Base-by-base conservation (phyloP, 1,140 invertebrate species). In the Drosophila sp. region DNA sequence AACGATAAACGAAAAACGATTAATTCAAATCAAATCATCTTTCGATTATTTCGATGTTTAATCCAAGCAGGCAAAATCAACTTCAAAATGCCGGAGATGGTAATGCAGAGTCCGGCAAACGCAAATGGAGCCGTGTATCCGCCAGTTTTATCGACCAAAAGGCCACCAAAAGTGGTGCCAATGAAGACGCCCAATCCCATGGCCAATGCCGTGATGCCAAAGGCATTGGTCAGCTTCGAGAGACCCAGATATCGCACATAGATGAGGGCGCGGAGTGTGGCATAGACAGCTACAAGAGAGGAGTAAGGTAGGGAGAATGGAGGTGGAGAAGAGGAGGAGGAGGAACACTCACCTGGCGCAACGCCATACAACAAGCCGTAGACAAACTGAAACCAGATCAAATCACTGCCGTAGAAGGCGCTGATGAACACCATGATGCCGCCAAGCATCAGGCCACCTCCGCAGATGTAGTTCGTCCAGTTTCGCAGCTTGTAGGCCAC, bases 281-380 rank as follows among this genome's bases (percentile, higher is more conserved):
- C 58, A 54, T 21, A 91, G 0, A 91, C 89, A 41, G 90, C 90
- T 91, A n/a, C 0, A 7, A 7, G 16, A 2, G 27, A 5, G 2
- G 6, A 14, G 7, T 2, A 1, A 11, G 13, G n/a, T 36, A 1
- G 34, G 2, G 11, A 38, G 4, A 11, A 11, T 11, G 32, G 6
- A 48, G 13, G 16, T 21, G 32, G 25, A 25, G 16, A 36, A 18
- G 21, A 3, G 27, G 2, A 36, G 18, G 6, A 25, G 6, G 11
- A 41, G 4, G 2, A 11, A 14, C 2, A 16, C 69, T 21, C 50
- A 91, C 89, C 89, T 86, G 97, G 96, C 48, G 97, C 95, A n/a
- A 98, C 92, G 41, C 98, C 98, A 92, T 98, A 99, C 3, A 96
- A 90, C 2, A 94, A 92, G 9, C 95, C 94, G 86, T 97, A 99